phyloP scores from a whole-genome alignment of 2,797 vertebrate species.

The Neosilurus hyrtlii region DNA sequence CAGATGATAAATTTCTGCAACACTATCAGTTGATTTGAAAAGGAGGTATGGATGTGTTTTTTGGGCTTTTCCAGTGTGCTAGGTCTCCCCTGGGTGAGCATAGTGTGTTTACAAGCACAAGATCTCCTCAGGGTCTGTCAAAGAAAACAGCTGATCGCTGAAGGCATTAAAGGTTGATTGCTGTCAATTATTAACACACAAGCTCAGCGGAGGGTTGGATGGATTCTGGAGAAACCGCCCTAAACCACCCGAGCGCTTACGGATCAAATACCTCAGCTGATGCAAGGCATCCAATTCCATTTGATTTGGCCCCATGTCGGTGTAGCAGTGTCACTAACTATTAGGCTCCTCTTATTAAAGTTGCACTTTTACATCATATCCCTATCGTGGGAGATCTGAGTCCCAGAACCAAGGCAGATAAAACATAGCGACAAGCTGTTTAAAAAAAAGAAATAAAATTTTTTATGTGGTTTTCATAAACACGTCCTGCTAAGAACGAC shows the following conservation, averaged over 20 bases:
- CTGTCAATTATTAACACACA: constrained; percentile 74
- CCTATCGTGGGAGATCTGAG: constrained; percentile 73
- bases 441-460: neutral
- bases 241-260: constrained; percentile 10
- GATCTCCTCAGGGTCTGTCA: constrained; percentile 59
- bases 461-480: constrained; percentile 53
- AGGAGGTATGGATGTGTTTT: neutral
- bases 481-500: constrained; percentile 48
- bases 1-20: neutral
- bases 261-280: constrained; percentile 72
- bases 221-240: constrained; percentile 67
- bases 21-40: neutral
- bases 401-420: constrained; percentile 62
- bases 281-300: constrained; percentile 76
- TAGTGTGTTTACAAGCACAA: constrained; percentile 43
- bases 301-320: constrained; percentile 73
- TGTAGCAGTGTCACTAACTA: constrained; percentile 73
- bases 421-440: constrained; percentile 46
- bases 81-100: constrained; percentile 20
- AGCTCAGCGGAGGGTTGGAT: constrained; percentile 65
- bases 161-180: constrained; percentile 71
- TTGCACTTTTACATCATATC: constrained; percentile 61
- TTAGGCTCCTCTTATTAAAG: constrained; percentile 69
- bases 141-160: constrained; percentile 42
- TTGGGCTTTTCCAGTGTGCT: constrained; percentile 30